Percentiles rank a stretch among this genome's conserved stretches.
These are phyloP conservation scores for Junonia oenone DNA, from an alignment of 2,888 invertebrate species.

Conservation along the genomic window DNA sequence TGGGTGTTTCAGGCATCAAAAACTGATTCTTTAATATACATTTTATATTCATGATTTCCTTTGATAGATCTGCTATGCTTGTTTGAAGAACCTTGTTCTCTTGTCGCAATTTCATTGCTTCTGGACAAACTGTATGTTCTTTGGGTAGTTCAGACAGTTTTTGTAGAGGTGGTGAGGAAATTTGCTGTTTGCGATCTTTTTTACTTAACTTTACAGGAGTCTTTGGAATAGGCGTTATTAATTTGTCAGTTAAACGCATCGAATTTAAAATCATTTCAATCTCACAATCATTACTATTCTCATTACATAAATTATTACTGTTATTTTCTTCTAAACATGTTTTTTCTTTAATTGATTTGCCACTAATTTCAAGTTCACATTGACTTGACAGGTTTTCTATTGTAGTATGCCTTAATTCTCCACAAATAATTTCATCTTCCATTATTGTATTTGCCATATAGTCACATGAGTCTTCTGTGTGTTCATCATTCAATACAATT, in stretches of 20 bases:
- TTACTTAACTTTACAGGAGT: slow-evolving; percentile 40
- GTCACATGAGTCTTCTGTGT: neutral
- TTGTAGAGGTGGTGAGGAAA: neutral
- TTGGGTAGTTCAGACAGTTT: slow-evolving; percentile 1
- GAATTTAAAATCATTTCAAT: slow-evolving; percentile 51
- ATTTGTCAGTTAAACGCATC: slow-evolving; percentile 44
- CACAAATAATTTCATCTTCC: neutral
- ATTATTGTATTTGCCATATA: neutral
- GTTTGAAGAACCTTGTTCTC: slow-evolving; percentile 37
- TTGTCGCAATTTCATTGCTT: slow-evolving; percentile 36
- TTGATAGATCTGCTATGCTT: slow-evolving; percentile 33
- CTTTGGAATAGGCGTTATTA: slow-evolving; percentile 54
- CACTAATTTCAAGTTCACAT: slow-evolving; percentile 28
- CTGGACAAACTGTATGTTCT: slow-evolving; percentile 29
- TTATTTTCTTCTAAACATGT: slow-evolving; percentile 47
- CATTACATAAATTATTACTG: slow-evolving; percentile 37
- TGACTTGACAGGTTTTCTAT: slow-evolving; percentile 21
- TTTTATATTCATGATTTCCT: slow-evolving; percentile 38
- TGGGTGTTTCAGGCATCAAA: slow-evolving; percentile 9
- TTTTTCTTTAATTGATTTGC: slow-evolving; percentile 35
- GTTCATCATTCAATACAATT: neutral
- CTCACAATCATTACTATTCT: slow-evolving; percentile 45
- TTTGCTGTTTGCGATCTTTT: slow-evolving; percentile 10
- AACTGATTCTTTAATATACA: slow-evolving; percentile 29
- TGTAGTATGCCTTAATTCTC: slow-evolving; percentile 9